Evolutionary conservation across 2,888 invertebrate genomes (phyloP).

Genomic region (Phengaris arion): DNA sequence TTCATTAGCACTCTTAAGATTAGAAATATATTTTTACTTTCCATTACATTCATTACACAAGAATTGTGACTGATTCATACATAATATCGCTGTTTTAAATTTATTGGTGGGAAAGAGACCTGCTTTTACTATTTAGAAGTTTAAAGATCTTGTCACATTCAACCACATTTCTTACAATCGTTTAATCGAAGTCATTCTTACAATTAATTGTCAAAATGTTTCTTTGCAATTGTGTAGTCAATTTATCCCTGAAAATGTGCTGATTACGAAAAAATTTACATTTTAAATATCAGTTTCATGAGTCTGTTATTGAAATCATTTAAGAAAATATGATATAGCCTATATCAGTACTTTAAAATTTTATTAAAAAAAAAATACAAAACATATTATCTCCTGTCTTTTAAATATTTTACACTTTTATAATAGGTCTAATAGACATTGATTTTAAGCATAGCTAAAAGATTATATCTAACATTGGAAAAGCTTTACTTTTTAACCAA

Average conservation of each 20-base stretch:
- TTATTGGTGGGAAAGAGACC: conserved; percentile 43
- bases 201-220: conserved; percentile 44
- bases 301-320: background rate
- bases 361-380: background rate
- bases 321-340: background rate
- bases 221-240: conserved; percentile 53
- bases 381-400: conserved; percentile 11
- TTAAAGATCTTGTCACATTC: conserved; percentile 37
- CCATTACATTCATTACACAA: conserved; percentile 54
- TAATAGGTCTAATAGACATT: conserved; percentile 1
- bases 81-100: conserved; percentile 4
- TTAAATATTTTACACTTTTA: conserved; percentile 8
- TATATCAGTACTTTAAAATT: conserved; percentile 1
- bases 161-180: conserved; percentile 49
- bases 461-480: background rate
- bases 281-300: background rate
- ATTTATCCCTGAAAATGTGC: conserved; percentile 23
- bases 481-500: conserved; percentile 7
- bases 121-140: conserved; percentile 39
- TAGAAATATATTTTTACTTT: conserved; percentile 69
- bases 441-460: background rate
- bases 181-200: conserved; percentile 45
- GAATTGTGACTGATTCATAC: conserved; percentile 55
- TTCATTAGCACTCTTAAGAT: conserved; percentile 77
- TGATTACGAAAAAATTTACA: background rate